A percentile compares a stretch with the other conserved stretches of the same genome.
Conservation (phyloP, 2,797 vertebrate species). For the Momotus momota region DNA sequence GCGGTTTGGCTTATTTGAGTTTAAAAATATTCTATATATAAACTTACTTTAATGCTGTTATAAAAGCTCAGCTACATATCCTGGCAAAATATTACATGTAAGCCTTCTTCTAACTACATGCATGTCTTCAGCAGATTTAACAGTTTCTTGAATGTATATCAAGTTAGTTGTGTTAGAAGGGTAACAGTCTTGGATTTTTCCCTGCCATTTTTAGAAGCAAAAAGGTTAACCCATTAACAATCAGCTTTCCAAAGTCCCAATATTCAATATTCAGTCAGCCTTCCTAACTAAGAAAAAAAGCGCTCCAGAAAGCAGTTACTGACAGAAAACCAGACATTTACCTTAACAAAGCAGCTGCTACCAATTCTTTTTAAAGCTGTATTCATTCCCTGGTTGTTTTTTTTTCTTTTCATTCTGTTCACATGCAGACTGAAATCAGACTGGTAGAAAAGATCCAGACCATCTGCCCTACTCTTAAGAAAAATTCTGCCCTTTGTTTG, state of each 20-base stretch:
- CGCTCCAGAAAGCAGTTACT: not conserved
- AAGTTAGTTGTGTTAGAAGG: not conserved
- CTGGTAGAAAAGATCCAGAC: not conserved
- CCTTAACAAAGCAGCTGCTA: not conserved
- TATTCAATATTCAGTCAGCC: not conserved
- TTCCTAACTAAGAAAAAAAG: not conserved
- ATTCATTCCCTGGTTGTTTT: not conserved
- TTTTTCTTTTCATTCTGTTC: not conserved
- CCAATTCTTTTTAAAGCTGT: not conserved
- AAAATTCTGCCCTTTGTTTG: not conserved
- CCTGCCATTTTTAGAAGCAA: not conserved
- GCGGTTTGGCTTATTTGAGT: not conserved
- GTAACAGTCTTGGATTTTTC: not conserved
- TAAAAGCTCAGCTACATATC: not conserved
- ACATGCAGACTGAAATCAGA: not conserved
- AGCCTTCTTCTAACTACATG: not conserved
- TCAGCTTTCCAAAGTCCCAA: not conserved
- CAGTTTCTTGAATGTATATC: not conserved
- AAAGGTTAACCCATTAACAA: not conserved
- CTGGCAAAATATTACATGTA: not conserved
- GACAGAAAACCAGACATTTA: not conserved
- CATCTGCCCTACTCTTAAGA: not conserved
- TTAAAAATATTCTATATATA: slow-evolving; percentile 14
- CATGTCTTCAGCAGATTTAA: not conserved
- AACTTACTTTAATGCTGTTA: not conserved